Evolutionary conservation across 2,888 invertebrate genomes (phyloP), one percentile per base, ranked within the genome.

Genomic region (Thysanoteuthis rhombus): DNA sequence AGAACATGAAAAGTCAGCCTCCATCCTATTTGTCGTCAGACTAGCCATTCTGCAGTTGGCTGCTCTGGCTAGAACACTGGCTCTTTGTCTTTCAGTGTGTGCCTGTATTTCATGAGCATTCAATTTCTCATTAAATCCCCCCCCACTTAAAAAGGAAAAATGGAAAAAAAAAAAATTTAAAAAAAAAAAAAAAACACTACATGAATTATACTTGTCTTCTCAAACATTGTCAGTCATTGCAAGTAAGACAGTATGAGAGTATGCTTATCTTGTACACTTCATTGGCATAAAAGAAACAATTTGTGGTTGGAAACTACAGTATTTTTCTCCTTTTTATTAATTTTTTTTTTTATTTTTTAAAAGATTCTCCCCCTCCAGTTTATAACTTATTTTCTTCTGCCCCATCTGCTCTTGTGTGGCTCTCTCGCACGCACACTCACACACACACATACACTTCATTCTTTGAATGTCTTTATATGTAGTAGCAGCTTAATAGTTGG

Each of bases 1-100:
- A 95, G 93, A 95, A 94, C 94, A 94, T 95, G 94, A 96, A 96
- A 94, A 94, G 95, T 92, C 95, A 95, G 40, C 94, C 95, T 28
- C 93, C 95, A 89, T 95, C 95, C 93, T 93, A 94, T 36, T 94
- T 95, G 89, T 95, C 96, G 90, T 95, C 95, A 94, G 95, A 95
- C 75, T 94, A 93, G 93, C 93, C 47, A 58, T 47, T 36, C 39
- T 45, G 93, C 39, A 93, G 45, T 28, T 28, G 52, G 38, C 16
- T 36, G 42, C 39, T 93, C 47, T 45, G 93, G 52, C 52, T 52
- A 52, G 52, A 52, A 52, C 39, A 42, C 47, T 58, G 39, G 39
- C 91, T 42, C 42, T 47, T 58, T 52, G 47, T 93, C 58, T 93
- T 93, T 93, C 58, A 58, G 45, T 93, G 92, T 92, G 92, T 92